Evolutionary conservation across 2,797 vertebrate genomes (phyloP).

Genomic region (Pseudopleuronectes americanus): DNA sequence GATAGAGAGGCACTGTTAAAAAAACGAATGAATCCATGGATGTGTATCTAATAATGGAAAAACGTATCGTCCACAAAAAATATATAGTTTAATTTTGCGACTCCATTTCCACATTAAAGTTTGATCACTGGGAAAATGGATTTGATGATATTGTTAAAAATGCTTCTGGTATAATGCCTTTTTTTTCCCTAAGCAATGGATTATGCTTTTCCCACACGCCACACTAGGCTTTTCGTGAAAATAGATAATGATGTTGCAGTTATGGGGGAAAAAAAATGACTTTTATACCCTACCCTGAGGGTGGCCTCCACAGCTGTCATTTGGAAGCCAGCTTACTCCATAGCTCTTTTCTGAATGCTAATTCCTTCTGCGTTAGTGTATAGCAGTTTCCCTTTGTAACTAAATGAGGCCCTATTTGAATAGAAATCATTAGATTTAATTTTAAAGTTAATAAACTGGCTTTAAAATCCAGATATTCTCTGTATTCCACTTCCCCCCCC

Average conservation of each 20-base stretch:
- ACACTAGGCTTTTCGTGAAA: slow-evolving; percentile 47
- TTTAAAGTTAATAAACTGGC: slow-evolving; percentile 12
- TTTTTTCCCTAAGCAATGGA: slow-evolving; percentile 33
- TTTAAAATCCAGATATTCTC: slow-evolving; percentile 23
- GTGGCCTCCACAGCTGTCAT: slow-evolving; percentile 49
- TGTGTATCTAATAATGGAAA: neutral
- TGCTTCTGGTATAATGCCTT: slow-evolving; percentile 35
- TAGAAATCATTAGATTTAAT: slow-evolving; percentile 18
- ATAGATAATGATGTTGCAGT: slow-evolving; percentile 53
- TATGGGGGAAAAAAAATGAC: slow-evolving; percentile 31
- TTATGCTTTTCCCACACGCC: slow-evolving; percentile 54
- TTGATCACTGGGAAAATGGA: slow-evolving; percentile 33
- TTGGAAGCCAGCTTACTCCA: slow-evolving; percentile 40
- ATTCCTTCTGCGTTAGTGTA: neutral
- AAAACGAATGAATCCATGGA: neutral
- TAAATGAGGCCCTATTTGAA: neutral
- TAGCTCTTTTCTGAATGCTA: slow-evolving; percentile 31
- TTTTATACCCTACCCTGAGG: slow-evolving; percentile 50
- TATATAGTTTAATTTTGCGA: slow-evolving; percentile 4
- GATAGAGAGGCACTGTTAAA: neutral
- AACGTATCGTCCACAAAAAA: slow-evolving; percentile 2
- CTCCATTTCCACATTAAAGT: slow-evolving; percentile 27
- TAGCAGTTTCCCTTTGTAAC: neutral
- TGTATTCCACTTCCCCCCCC: slow-evolving; percentile 18
- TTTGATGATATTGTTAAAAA: slow-evolving; percentile 42